Conservation (phyloP, 2,113 vertebrate genomes). For the crab-eating macaque (Macaca fascicularis) region DNA sequence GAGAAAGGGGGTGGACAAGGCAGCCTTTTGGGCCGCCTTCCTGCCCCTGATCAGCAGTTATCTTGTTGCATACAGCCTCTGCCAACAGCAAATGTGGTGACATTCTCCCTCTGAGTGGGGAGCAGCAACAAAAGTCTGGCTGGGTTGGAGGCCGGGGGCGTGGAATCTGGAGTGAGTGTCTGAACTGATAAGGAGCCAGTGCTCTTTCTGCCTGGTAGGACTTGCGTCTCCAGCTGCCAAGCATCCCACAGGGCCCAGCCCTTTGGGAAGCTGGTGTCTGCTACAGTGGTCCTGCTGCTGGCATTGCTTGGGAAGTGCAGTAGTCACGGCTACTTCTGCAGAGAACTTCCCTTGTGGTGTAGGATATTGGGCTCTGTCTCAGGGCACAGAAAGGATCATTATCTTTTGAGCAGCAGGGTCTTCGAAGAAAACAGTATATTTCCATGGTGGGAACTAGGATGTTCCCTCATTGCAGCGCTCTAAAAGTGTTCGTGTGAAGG, state of each 20-base stretch:
- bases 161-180: slow-evolving; percentile 45
- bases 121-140: slow-evolving; percentile 65
- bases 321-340: not conserved
- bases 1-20: slow-evolving; percentile 54
- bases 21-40: slow-evolving; percentile 38
- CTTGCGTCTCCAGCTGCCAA: not conserved
- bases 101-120: slow-evolving; percentile 48
- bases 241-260: not conserved
- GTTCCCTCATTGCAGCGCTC: not conserved
- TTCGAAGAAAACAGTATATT: not conserved
- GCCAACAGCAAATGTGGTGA: not conserved
- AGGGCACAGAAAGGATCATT: not conserved
- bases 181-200: slow-evolving; percentile 54
- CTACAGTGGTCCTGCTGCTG: not conserved
- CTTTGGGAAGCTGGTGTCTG: not conserved
- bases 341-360: not conserved
- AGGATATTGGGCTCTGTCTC: not conserved
- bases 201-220: slow-evolving; percentile 47
- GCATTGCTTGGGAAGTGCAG: not conserved
- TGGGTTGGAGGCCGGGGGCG: slow-evolving; percentile 4
- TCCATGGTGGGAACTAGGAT: slow-evolving; percentile 17
- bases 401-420: not conserved
- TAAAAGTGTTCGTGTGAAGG: not conserved
- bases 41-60: not conserved
- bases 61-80: slow-evolving; percentile 14